Evolutionary conservation across 2,888 invertebrate genomes (phyloP).

Genomic region (Branchipolynoe longqiensis): DNA sequence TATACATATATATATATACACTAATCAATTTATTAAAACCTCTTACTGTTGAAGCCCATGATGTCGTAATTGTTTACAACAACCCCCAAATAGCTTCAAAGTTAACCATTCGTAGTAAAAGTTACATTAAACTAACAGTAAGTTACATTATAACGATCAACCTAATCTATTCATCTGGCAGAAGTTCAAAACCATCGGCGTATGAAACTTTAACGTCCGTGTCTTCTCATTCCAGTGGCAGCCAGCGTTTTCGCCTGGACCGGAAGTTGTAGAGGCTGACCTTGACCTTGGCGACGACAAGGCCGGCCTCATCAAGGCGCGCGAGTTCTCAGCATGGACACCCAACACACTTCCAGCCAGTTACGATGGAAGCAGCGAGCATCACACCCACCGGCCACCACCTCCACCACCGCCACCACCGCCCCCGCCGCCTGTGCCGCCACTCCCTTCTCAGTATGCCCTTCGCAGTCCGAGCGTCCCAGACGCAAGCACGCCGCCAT

Average conservation of each 20-base stretch:
- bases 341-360: not conserved
- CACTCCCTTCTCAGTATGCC: not conserved
- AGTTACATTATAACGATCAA: too few relatives aligned
- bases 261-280: conserved; percentile 39
- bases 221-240: conserved; percentile 37
- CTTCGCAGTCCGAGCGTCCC: not conserved
- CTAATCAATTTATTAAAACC: too few relatives aligned
- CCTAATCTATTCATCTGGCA: too few relatives aligned
- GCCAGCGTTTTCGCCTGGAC: not conserved
- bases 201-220: too few relatives aligned
- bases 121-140: too few relatives aligned
- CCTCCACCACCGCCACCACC: not conserved
- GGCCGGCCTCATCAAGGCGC: not conserved
- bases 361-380: not conserved
- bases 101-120: too few relatives aligned
- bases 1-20: too few relatives aligned
- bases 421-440: not conserved
- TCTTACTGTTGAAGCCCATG: too few relatives aligned
- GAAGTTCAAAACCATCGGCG: too few relatives aligned
- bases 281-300: not conserved
- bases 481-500: not conserved
- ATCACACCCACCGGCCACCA: not conserved
- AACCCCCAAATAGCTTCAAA: too few relatives aligned
- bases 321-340: conserved; percentile 11
- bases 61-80: too few relatives aligned